Evolutionary conservation across 2,797 vertebrate genomes (phyloP).

Genomic region (Nannoperca obscura): DNA sequence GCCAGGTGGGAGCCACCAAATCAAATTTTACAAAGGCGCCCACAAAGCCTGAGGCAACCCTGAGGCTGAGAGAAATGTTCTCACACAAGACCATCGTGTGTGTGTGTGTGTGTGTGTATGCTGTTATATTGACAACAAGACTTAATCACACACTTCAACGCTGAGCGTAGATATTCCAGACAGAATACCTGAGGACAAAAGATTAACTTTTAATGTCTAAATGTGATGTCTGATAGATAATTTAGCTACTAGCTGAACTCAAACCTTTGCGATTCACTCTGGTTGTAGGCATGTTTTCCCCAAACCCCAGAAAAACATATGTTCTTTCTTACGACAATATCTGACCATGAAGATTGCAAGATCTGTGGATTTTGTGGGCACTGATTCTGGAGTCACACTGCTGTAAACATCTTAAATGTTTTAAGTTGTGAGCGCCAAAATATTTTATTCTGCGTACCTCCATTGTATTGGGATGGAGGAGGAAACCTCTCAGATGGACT

Average conservation of each 20-base stretch:
- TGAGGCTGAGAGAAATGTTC: conserved; percentile 18
- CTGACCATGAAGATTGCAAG: neutral
- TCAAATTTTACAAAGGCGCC: conserved; percentile 19
- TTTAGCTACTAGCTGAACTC: neutral
- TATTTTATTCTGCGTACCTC: neutral
- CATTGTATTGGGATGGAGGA: neutral
- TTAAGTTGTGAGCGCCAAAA: neutral
- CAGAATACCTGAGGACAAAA: neutral
- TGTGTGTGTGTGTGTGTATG: neutral
- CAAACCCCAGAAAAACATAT: neutral
- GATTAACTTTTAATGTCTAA: neutral
- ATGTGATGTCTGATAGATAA: neutral
- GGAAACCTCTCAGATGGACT: neutral
- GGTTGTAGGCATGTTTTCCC: neutral
- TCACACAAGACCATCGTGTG: conserved; percentile 1
- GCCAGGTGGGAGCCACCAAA: neutral
- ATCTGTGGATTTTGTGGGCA: neutral
- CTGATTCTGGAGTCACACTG: neutral
- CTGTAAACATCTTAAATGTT: neutral
- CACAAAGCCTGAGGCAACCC: conserved; percentile 29
- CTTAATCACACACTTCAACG: neutral
- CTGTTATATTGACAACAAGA: neutral
- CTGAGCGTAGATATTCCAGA: neutral
- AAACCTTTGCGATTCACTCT: neutral
- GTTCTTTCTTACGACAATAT: neutral